Evolutionary conservation across 2,113 vertebrate species (phyloP).

Genomic region (Corydoras sp.): DNA sequence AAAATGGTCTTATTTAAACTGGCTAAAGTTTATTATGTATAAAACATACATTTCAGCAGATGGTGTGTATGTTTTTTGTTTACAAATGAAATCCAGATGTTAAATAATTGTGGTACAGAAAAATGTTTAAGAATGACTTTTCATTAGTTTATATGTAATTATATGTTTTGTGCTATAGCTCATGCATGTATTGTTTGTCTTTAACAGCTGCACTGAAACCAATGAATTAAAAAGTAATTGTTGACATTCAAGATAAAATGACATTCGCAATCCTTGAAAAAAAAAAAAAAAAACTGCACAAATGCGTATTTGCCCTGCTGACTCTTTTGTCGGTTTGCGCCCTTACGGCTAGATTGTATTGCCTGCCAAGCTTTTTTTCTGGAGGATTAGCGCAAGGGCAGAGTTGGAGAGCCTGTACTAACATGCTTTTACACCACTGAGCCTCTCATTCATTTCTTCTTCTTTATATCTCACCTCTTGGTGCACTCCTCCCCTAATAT

Average conservation of each 20-base stretch:
- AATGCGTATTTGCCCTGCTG: not conserved
- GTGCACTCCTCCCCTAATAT: not conserved
- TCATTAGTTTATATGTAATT: too few relatives aligned
- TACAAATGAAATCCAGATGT: too few relatives aligned
- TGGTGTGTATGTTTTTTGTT: too few relatives aligned
- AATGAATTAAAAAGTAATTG: not conserved
- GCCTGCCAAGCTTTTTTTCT: slow-evolving; percentile 9
- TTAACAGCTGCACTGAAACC: not conserved
- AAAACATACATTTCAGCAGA: too few relatives aligned
- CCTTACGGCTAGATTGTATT: slow-evolving; percentile 1
- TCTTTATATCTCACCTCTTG: slow-evolving; percentile 12
- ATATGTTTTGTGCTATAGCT: too few relatives aligned
- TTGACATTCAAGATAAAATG: not conserved
- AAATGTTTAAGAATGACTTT: too few relatives aligned
- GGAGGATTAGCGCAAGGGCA: slow-evolving; percentile 18
- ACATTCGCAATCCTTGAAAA: slow-evolving; percentile 2
- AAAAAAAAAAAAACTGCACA: not conserved
- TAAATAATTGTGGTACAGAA: too few relatives aligned
- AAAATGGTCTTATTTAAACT: not conserved
- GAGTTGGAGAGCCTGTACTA: slow-evolving; percentile 32
- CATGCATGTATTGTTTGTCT: not conserved
- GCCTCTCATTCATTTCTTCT: slow-evolving; percentile 16
- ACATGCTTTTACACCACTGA: slow-evolving; percentile 29
- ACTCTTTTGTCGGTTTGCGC: slow-evolving; percentile 17
- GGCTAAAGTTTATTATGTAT: not conserved